Base-by-base conservation (phyloP, 1,140 invertebrate genomes). In the Drosophila pruinosa region DNA sequence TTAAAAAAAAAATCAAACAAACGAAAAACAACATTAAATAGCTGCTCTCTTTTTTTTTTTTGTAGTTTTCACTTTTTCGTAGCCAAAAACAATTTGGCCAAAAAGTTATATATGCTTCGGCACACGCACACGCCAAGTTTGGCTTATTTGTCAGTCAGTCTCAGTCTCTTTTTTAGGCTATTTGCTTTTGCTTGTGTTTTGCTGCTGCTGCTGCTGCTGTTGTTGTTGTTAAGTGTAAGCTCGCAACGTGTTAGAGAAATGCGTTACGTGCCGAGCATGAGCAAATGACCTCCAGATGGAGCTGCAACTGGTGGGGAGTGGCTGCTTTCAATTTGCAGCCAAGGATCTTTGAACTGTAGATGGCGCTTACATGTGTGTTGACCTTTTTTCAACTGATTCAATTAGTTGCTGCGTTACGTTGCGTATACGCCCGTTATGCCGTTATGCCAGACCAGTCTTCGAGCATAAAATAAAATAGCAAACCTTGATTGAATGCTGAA, bases 61-160 rank as follows among this genome's bases (percentile, higher is more conserved):
- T 70, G 15, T 62, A 56, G 74, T 82, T 82, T 82, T 82, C 79
- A 81, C 78, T 81, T 81, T 80, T 79, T 75, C 28, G 68, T 71
- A 45, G 67, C 57, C 76, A 58, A 62, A 62, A 74, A 75, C 36
- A 69, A 62, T 71, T 56, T 58, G 45, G 36, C 34, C 39, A 72
- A 73, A 28, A 71, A 53, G 22, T n/a, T n/a, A 14, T 36, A 19
- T 36, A 14, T 65, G 53, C 50, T 52, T 48, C 31, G 52, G 31
- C 45, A 54, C 72, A 74, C 64, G 64, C 56, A 65, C 54, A 73
- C 63, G 70, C 45, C 52, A 65, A 71, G 68, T 52, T 65, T 45
- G 52, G 50, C 48, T 69, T 61, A 59, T 72, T 72, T 72, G 68
- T 71, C 58, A 43, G 62, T 50, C 41, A 21, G 17, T 61, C 28